Conservation (phyloP, 2,113 vertebrate genomes). For the Microtus pennsylvanicus region DNA sequence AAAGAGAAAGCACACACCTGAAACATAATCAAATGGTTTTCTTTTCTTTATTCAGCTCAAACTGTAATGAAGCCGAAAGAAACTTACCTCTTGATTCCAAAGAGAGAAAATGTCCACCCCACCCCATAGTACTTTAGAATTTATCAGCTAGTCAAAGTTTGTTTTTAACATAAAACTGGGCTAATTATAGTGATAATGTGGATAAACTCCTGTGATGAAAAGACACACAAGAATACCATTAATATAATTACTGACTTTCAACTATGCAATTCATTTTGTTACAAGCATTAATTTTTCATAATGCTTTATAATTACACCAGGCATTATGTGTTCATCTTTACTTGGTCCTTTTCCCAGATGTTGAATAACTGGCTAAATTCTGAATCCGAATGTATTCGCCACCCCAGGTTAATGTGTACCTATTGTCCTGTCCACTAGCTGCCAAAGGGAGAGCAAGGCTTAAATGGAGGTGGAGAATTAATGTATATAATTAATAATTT, state of each 20-base stretch:
- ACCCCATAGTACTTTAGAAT: not conserved
- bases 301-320: conserved; percentile 36
- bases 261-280: not conserved
- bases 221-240: conserved; percentile 22
- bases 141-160: conserved; percentile 38
- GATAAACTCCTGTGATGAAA: not conserved
- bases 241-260: conserved; percentile 33
- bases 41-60: not conserved
- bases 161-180: conserved; percentile 50
- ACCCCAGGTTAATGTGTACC: not conserved
- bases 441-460: not conserved
- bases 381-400: not conserved
- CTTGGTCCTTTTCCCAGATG: not conserved
- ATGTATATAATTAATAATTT: not conserved
- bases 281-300: conserved; percentile 46
- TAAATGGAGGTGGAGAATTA: not conserved
- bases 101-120: not conserved
- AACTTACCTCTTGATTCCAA: conserved; percentile 22
- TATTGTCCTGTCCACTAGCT: not conserved
- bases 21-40: not conserved
- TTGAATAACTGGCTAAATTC: not conserved
- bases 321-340: not conserved
- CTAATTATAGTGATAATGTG: conserved; percentile 41
- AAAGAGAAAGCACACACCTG: not conserved
- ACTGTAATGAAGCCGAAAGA: not conserved